Evolutionary conservation across 2,888 invertebrate species (phyloP), one percentile per base, ranked within the genome.

Genomic region (Pseudanteris insignis): DNA sequence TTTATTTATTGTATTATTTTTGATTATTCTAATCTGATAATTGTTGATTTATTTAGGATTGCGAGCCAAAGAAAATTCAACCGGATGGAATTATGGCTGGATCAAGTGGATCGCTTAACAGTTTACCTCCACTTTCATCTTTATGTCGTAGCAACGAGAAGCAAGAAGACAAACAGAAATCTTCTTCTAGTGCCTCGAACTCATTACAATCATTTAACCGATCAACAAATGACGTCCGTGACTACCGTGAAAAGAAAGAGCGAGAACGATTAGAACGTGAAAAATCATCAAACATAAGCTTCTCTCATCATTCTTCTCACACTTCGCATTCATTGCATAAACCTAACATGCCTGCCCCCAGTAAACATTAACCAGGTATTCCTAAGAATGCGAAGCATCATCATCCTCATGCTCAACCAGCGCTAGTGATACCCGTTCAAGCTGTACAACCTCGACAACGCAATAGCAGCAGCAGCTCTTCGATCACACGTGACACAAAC

Each of bases 171-270:
- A 74, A 71, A 30, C 32, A 38, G 8, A 47, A 47, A 11, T 8
- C 36, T 2, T 14, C 36, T 7, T 21, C 36, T 1, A 30, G 14
- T 36, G 14, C n/a, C 21, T 26, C 26, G 6, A 26, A 26, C 8
- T 30, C 11, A 2, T n/a, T 32, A 3, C 14, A 18, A 14, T 9
- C 32, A 1, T 8, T 18, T 1, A 30, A 24, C 7, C 9, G 32
- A 4, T 6, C 9, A 5, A n/a, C 48, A 2, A 50, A 40, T 26
- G 47, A 47, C 9, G 18, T 29, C 8, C 44, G 41, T 1, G 53
- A 53, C 6, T 88, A 88, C 74, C 81, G 86, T 12, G 88, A 88
- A 72, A 86, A 87, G 71, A 82, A 85, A 36, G 84, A 84, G 46
- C 80, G 83, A n/a, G 88, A 88, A 68, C 81, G 86, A 18, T 79